These are phyloP conservation scores for Sceloporus undulatus DNA, from an alignment of 2,113 vertebrate species.

Conservation along the genomic window DNA sequence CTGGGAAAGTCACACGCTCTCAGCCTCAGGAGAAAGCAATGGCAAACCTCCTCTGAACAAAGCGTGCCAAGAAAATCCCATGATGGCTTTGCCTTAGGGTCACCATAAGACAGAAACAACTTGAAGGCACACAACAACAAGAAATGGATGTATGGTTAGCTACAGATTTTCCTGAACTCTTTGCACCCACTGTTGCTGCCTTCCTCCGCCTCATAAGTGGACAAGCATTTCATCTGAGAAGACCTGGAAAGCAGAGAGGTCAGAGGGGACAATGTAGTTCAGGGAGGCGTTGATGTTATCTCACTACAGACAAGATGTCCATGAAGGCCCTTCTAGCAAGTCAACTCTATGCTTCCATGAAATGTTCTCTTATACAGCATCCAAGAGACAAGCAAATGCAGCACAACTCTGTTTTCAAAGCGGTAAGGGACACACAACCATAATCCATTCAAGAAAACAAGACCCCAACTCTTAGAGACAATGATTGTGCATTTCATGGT, in stretches of 20 bases:
- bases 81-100: too few species aligned
- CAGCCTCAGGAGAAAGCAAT: too few species aligned
- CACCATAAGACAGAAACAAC: too few species aligned
- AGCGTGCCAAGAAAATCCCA: too few species aligned
- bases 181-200: too few species aligned
- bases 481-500: conserved; percentile 22
- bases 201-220: background rate
- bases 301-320: background rate
- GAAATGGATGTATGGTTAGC: background rate
- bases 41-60: too few species aligned
- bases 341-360: conserved; percentile 3
- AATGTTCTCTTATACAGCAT: accelerated
- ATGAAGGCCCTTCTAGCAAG: background rate
- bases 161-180: background rate
- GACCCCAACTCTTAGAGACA: conserved; percentile 44
- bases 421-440: background rate
- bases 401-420: conserved; percentile 17
- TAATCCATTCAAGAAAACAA: background rate
- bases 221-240: background rate
- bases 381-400: too few species aligned
- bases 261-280: background rate
- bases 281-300: background rate
- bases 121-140: too few species aligned
- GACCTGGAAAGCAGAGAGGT: background rate
- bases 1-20: too few species aligned